Percentiles rank a stretch among this genome's conserved stretches.
Evolutionary conservation across 2,113 vertebrate species (phyloP).

Genomic region (Todiramphus chloris): DNA sequence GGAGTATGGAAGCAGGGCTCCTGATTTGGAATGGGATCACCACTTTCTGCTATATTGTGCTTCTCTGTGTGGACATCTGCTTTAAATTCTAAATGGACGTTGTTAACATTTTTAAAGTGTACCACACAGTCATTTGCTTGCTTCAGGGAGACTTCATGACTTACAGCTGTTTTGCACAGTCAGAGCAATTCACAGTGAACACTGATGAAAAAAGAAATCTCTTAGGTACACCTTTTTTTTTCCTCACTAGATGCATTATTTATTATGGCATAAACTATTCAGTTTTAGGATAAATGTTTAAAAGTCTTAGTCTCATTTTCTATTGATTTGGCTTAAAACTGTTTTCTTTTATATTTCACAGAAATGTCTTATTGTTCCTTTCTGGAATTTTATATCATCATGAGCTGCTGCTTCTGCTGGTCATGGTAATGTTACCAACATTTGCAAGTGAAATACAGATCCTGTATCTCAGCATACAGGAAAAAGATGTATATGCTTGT

Average conservation of each 20-base stretch:
- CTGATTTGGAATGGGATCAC: background rate
- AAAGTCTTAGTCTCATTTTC: background rate
- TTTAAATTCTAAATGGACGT: conserved; percentile 29
- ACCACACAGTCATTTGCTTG: conserved; percentile 4
- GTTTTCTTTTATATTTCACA: background rate
- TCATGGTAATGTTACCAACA: background rate
- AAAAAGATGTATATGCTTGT: background rate
- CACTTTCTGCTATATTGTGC: background rate
- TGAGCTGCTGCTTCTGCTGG: background rate
- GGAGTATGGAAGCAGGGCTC: background rate
- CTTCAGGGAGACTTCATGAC: background rate
- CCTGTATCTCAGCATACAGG: background rate
- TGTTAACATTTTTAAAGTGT: conserved; percentile 4
- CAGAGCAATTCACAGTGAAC: conserved; percentile 1
- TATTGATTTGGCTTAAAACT: background rate
- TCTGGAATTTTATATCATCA: background rate
- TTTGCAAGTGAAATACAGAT: background rate
- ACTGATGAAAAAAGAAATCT: background rate
- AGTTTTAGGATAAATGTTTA: background rate
- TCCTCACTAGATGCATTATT: background rate
- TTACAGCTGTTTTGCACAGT: conserved; percentile 40
- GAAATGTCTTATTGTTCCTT: background rate
- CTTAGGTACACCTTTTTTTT: background rate
- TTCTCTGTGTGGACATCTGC: background rate
- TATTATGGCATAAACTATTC: background rate